Percentiles rank a stretch among this genome's conserved stretches.
These are phyloP conservation scores for Acleris holmiana DNA, from an alignment of 2,888 invertebrate species.

Conservation along the genomic window DNA sequence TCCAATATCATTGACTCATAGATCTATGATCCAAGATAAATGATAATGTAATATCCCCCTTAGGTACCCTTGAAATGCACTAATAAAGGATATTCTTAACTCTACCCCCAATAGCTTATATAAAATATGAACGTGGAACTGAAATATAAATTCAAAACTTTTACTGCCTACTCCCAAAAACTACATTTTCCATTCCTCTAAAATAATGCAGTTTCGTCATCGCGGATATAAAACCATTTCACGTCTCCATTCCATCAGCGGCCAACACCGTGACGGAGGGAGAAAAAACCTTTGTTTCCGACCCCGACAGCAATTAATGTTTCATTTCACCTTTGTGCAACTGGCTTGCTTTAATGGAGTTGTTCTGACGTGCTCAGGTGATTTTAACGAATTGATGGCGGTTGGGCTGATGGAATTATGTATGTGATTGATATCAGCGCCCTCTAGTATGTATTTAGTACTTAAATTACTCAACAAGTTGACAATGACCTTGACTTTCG, in stretches of 20 bases:
- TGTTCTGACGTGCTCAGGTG: constrained; percentile 19
- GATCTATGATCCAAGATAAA: too few species aligned
- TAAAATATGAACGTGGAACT: too few species aligned
- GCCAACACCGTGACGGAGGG: constrained; percentile 33
- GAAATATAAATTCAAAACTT: background rate
- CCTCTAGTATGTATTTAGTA: too few species aligned
- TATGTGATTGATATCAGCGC: background rate
- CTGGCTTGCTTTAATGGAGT: constrained; percentile 20
- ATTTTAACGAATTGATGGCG: constrained; percentile 11
- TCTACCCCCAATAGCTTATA: too few species aligned
- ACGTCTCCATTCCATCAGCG: constrained; percentile 27
- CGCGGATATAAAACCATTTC: constrained; percentile 26
- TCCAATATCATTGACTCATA: too few species aligned
- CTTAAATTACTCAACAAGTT: too few species aligned
- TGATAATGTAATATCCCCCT: too few species aligned
- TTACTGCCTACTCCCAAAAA: background rate
- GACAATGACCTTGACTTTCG: too few species aligned
- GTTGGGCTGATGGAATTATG: constrained; percentile 7
- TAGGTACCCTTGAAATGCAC: too few species aligned
- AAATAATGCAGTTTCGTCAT: constrained; percentile 1
- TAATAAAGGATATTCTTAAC: too few species aligned
- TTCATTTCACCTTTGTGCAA: constrained; percentile 41
- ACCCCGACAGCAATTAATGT: constrained; percentile 42
- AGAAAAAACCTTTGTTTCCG: constrained; percentile 34
- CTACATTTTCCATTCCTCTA: constrained; percentile 3